Percentiles rank a stretch among this genome's conserved stretches.
Conservation (phyloP, 1,140 invertebrate species). For the Sarcophaga bullata region DNA sequence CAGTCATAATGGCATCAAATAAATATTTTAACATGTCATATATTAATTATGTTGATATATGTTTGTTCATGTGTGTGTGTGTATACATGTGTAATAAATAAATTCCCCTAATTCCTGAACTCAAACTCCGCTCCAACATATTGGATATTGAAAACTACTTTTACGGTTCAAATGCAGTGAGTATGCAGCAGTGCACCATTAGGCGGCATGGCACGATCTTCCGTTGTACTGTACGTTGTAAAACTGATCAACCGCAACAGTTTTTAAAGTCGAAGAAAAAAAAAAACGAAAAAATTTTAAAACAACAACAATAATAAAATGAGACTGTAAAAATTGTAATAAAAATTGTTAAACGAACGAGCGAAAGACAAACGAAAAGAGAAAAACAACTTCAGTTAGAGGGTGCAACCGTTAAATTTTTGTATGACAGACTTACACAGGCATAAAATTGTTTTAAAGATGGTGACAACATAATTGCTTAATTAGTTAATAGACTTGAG, state of each 20-base stretch:
- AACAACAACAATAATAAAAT: slow-evolving; percentile 1
- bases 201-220: not conserved
- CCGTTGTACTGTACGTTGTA: slow-evolving; percentile 15
- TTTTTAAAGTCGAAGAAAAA: not conserved
- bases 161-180: not conserved
- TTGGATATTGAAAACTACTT: not conserved
- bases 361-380: not conserved
- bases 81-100: no score
- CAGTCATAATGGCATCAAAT: no score
- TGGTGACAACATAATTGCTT: slow-evolving; percentile 37
- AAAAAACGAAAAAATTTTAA: no score
- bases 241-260: slow-evolving; percentile 35
- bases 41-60: no score
- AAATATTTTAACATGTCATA: no score
- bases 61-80: no score
- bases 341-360: not conserved
- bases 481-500: slow-evolving; percentile 35
- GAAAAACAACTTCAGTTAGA: not conserved
- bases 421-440: no score
- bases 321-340: not conserved
- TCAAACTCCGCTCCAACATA: no score
- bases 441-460: slow-evolving; percentile 10
- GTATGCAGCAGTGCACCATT: not conserved
- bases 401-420: slow-evolving; percentile 8
- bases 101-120: no score